phyloP scores from a whole-genome alignment of 2,113 vertebrate genomes.

The Daubentonia madagascariensis region DNA sequence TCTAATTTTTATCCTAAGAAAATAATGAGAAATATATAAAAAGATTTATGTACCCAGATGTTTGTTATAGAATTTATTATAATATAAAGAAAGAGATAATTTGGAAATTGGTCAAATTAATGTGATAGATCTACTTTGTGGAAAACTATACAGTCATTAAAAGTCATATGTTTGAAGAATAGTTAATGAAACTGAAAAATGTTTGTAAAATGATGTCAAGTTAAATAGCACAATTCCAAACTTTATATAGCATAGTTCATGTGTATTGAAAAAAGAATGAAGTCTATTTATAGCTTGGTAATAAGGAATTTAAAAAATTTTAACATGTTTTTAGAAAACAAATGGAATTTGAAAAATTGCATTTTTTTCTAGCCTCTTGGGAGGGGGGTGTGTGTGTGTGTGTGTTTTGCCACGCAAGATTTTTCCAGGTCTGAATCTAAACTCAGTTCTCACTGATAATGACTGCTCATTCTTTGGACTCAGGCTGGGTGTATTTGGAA shows the following conservation, averaged over 20 bases:
- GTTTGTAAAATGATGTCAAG: not conserved
- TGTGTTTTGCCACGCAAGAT: not conserved
- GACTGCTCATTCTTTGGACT: not conserved
- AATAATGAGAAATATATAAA: not conserved
- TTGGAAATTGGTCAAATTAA: slow-evolving; percentile 2
- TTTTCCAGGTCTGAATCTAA: slow-evolving; percentile 45
- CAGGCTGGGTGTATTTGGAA: not conserved
- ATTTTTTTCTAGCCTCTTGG: not conserved
- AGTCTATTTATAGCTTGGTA: not conserved
- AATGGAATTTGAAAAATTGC: not conserved
- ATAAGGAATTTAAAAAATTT: slow-evolving; percentile 44
- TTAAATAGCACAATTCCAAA: not conserved
- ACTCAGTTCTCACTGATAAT: not conserved
- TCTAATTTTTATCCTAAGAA: slow-evolving; percentile 12
- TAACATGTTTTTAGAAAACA: slow-evolving; percentile 14
- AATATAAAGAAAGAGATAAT: not conserved
- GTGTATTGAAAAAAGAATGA: not conserved
- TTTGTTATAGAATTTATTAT: not conserved
- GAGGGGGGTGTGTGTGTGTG: not conserved
- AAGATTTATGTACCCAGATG: not conserved
- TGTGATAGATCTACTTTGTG: not conserved
- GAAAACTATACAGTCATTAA: not conserved
- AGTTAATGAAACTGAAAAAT: slow-evolving; percentile 6
- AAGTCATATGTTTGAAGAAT: not conserved
- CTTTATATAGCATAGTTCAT: not conserved